Evolutionary conservation across 2,888 invertebrate species (phyloP), one percentile per base, ranked within the genome.

Genomic region (Xylocampa areola): DNA sequence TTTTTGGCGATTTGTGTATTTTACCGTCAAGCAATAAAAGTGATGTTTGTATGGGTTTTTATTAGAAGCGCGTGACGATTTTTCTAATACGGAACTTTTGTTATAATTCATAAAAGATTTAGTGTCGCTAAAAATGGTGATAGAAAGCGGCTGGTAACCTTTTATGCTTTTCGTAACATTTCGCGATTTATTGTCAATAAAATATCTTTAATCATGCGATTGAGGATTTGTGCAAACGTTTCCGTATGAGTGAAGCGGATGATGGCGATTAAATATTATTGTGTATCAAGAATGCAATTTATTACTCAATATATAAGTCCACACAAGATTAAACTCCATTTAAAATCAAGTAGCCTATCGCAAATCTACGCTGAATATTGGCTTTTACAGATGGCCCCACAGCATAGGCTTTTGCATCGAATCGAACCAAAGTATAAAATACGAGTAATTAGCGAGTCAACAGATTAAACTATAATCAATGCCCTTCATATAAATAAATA

Each of bases 1-100:
- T 90, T 89, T 89, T 85, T 80, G 80, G 80, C 80, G 85, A 90
- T 90, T 88, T 88, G 87, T 86, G 84, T 88, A 85, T 88, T 89
- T 89, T 88, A 88, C 85, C 84, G 80, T 62, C 73, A 51, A 53
- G 82, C 84, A 85, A 90, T 91, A 91, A 90, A 90, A 87, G 61
- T 68, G 76, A 79, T 87, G 86, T 90, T 91, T 89, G 90, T 84
- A 87, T 83, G 81, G n/a, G 70, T 77, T 87, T 89, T 92, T 92
- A 91, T 89, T 87, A 79, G 76, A 61, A 70, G 76, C 68, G 81
- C 89, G 89, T 89, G 89, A 89, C 84, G 79, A 83, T 86, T 89
- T 87, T 84, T 82, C 86, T 86, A 88, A 89, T 88, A 86, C 80
- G 80, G 76, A 79, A 78, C 73, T 82, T 88, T 88, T 87, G 89